These are phyloP conservation scores for Myxocyprinus asiaticus DNA, from an alignment of 2,113 vertebrate genomes.

Conservation along the genomic window DNA sequence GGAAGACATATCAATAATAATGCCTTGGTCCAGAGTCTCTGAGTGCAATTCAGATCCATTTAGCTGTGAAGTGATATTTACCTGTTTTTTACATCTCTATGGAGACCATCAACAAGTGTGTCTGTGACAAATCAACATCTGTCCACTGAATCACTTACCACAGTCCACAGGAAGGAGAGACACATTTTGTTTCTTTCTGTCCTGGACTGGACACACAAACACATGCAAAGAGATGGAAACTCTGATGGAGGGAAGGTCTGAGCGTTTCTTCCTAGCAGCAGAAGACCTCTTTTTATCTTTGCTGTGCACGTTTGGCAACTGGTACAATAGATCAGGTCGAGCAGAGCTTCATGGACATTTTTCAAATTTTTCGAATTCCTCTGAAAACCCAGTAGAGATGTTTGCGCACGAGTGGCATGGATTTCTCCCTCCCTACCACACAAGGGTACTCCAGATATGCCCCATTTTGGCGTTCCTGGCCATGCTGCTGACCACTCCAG, in stretches of 20 bases:
- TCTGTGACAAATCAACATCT: conserved; percentile 42
- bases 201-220: conserved; percentile 12
- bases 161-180: conserved; percentile 30
- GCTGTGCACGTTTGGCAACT: conserved; percentile 53
- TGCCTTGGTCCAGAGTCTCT: background rate
- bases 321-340: conserved; percentile 61
- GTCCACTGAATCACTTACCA: conserved; percentile 22
- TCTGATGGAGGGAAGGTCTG: conserved; percentile 33
- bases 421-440: conserved; percentile 51
- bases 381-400: conserved; percentile 48
- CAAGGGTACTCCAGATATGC: conserved; percentile 71
- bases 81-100: conserved; percentile 50
- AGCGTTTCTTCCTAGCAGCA: conserved; percentile 12
- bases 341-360: conserved; percentile 56
- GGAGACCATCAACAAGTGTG: conserved; percentile 52
- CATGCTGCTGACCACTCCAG: conserved; percentile 69
- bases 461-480: conserved; percentile 68
- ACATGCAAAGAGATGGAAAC: conserved; percentile 32
- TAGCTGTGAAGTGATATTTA: conserved; percentile 59
- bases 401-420: conserved; percentile 67
- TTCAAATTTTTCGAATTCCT: conserved; percentile 34
- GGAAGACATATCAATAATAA: conserved; percentile 44
- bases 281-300: conserved; percentile 43
- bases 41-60: conserved; percentile 50
- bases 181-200: background rate